Base-by-base conservation (phyloP, 2,888 invertebrate genomes). In the Elgonia sp. region DNA sequence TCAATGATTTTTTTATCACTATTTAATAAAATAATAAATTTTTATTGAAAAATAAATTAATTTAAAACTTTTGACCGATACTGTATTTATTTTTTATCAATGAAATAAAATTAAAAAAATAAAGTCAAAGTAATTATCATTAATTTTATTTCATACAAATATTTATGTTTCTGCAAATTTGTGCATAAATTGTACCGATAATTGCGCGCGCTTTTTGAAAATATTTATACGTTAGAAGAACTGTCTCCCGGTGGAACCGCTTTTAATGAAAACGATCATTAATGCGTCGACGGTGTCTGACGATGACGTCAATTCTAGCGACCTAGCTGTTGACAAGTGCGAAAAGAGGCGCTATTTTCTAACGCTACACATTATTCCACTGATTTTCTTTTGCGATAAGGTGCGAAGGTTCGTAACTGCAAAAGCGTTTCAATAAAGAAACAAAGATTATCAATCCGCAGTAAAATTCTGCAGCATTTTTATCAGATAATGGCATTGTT, bases 221-320 rank as follows among this genome's bases (percentile, higher is more conserved):
- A 70, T 62, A 81, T 75, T 80, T 86, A 39, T 57, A 50, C 65
- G 62, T 42, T 14, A 62, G 55, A 73, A 65, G 55, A 65, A 57
- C 55, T 37, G 60, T 37, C 53, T 76, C 63, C 65, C 53, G 57
- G 29, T 84, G 84, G 75, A 70, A 83, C 62, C 55, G 77, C 76
- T 81, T 89, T 90, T 89, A 89, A 90, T 89, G 88, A 89, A 90
- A 90, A 86, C 81, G 90, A 88, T 90, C 88, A 88, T 90, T 90
- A 89, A 87, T 88, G 75, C 86, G 84, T 84, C 88, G 89, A 83
- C 82, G 76, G 87, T 86, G 87, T 70, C 86, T 72, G 81, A 84
- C 81, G 84, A 89, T 91, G 90, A 91, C 91, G 91, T 90, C 91
- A 91, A 87, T 87, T 81, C 75, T 55, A 69, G 83, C 88, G 85